A percentile compares a stretch with the other conserved stretches of the same genome.
phyloP scores from a whole-genome alignment of 2,797 vertebrate species.

The Ptychobarbus kaznakovi region DNA sequence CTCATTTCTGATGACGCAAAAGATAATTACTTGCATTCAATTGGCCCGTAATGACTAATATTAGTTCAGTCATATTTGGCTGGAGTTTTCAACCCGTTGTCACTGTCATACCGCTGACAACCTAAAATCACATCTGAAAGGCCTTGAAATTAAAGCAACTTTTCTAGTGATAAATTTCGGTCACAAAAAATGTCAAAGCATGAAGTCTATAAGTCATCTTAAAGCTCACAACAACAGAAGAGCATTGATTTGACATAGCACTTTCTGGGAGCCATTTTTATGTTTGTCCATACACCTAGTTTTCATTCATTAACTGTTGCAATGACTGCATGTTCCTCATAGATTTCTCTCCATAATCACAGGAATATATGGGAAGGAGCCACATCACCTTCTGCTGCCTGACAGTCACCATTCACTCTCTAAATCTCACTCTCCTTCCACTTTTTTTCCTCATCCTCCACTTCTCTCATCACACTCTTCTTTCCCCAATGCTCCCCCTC shows the following conservation, averaged over 20 bases:
- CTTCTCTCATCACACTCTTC: neutral
- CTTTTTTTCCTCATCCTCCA: conserved; percentile 4
- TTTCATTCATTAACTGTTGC: conserved; percentile 21
- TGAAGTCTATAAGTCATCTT: neutral
- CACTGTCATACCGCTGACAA: neutral
- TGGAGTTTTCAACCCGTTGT: conserved; percentile 15
- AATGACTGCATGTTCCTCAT: conserved; percentile 10
- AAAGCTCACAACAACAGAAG: neutral
- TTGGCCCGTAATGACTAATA: neutral
- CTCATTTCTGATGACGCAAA: conserved; percentile 12
- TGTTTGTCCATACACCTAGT: neutral
- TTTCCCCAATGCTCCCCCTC: neutral
- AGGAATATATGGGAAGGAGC: conserved; percentile 15
- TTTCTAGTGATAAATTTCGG: neutral
- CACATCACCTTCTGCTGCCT: conserved; percentile 32
- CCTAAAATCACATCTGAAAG: conserved; percentile 16
- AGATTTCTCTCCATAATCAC: conserved; percentile 27
- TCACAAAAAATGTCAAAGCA: neutral
- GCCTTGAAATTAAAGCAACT: conserved; percentile 1
- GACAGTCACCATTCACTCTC: conserved; percentile 30
- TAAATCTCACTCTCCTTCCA: conserved; percentile 14
- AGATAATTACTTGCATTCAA: neutral
- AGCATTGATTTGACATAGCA: conserved; percentile 1
- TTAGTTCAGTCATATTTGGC: neutral
- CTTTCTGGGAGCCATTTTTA: conserved; percentile 19